Conservation (phyloP, 2,888 invertebrate genomes). For the Coecobrya sp. region DNA sequence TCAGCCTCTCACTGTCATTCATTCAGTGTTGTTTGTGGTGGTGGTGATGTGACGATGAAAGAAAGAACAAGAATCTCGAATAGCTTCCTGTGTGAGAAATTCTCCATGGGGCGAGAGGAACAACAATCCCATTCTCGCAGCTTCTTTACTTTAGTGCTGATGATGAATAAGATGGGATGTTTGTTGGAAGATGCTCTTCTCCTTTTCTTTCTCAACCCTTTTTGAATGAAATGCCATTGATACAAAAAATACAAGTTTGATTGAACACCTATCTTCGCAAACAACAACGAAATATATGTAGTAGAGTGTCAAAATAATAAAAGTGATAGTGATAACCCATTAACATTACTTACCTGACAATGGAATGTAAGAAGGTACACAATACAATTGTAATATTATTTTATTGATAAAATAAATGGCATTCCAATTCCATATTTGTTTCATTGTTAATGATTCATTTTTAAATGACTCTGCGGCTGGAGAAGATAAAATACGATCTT, state of each 20-base stretch:
- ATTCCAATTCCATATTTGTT: constrained; percentile 45
- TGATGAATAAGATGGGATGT: too few relatives aligned
- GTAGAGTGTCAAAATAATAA: not conserved
- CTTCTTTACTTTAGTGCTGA: too few relatives aligned
- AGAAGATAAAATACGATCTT: too few relatives aligned
- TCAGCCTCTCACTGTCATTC: constrained; percentile 39
- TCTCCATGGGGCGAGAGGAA: constrained; percentile 35
- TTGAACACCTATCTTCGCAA: too few relatives aligned
- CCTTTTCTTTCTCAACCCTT: not conserved
- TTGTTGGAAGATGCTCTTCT: not conserved
- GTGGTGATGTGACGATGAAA: not conserved
- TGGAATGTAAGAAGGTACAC: too few relatives aligned
- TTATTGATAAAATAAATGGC: not conserved
- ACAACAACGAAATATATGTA: too few relatives aligned
- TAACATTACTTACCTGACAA: not conserved
- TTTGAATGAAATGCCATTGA: constrained; percentile 52
- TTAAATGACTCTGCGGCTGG: too few relatives aligned
- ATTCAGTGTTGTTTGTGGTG: constrained; percentile 16
- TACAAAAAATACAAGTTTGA: too few relatives aligned
- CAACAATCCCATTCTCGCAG: not conserved
- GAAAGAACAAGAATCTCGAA: not conserved
- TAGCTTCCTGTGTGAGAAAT: constrained; percentile 32
- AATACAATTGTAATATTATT: constrained; percentile 25
- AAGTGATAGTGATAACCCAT: constrained; percentile 7
- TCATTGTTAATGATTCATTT: not conserved